These are phyloP conservation scores for Streblospio benedicti DNA, from an alignment of 1,140 invertebrate genomes.

Conservation along the genomic window DNA sequence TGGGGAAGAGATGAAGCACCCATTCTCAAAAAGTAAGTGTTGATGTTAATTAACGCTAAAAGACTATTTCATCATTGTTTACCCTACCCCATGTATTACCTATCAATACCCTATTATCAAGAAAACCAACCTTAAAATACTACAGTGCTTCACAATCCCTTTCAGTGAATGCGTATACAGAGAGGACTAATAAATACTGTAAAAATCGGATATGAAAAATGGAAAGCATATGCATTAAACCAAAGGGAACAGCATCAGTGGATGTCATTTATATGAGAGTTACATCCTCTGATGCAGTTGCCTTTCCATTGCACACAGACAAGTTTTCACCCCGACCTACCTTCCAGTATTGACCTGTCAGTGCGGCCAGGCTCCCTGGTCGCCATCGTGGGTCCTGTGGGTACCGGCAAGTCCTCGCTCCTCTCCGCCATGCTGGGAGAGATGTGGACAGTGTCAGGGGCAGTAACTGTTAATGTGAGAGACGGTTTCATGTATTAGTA, in stretches of 20 bases:
- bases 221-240: background rate
- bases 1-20: slow-evolving; percentile 43
- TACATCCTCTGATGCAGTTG: background rate
- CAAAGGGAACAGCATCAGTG: background rate
- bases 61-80: background rate
- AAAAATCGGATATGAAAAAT: background rate
- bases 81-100: background rate
- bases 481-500: background rate
- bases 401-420: slow-evolving; percentile 77
- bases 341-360: slow-evolving; percentile 21
- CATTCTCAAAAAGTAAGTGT: slow-evolving; percentile 42
- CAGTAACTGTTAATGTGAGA: background rate
- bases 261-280: background rate
- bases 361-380: slow-evolving; percentile 48
- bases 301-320: too few relatives aligned
- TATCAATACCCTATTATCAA: background rate
- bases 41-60: background rate
- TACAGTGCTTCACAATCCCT: background rate
- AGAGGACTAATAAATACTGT: background rate
- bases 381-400: slow-evolving; percentile 75
- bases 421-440: slow-evolving; percentile 74
- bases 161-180: too few relatives aligned
- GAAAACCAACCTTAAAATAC: background rate
- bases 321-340: background rate
- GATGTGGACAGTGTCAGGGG: slow-evolving; percentile 36